phyloP scores from a whole-genome alignment of 2,888 invertebrate species.

The Eucera pruinosa region DNA sequence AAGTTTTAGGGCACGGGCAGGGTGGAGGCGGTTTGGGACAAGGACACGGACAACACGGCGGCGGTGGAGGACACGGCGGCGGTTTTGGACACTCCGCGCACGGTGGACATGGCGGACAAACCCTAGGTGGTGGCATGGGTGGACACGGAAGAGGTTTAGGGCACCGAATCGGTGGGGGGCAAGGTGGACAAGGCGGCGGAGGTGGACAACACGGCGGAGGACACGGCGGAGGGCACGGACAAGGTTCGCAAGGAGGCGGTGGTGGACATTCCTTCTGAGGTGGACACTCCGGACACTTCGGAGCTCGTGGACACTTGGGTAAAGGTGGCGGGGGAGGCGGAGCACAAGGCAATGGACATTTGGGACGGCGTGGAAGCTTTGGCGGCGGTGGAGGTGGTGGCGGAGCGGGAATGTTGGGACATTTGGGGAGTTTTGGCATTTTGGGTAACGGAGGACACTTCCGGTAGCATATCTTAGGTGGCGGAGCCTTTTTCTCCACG shows the following conservation, averaged over 20 bases:
- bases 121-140: neutral
- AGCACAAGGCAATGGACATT: conserved; percentile 28
- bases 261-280: conserved; percentile 52
- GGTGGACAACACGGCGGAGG: conserved; percentile 47
- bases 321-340: conserved; percentile 24
- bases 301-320: conserved; percentile 26
- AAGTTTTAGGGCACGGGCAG: conserved; percentile 46
- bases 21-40: conserved; percentile 50
- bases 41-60: conserved; percentile 48
- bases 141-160: conserved; percentile 48
- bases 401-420: conserved; percentile 17
- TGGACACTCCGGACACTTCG: conserved; percentile 38
- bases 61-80: conserved; percentile 50
- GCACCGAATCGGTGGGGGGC: conserved; percentile 24
- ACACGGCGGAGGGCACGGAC: conserved; percentile 54
- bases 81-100: conserved; percentile 33
- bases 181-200: conserved; percentile 46
- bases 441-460: conserved; percentile 42
- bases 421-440: conserved; percentile 31
- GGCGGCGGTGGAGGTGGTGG: conserved; percentile 34
- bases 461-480: conserved; percentile 47
- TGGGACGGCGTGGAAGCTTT: conserved; percentile 16
- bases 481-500: conserved; percentile 9
- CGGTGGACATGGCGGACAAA: conserved; percentile 48
- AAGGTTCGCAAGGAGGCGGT: conserved; percentile 55